Evolutionary conservation across 2,888 invertebrate species (phyloP), one percentile per base, ranked within the genome.

Genomic region (Lathronympha strigana): DNA sequence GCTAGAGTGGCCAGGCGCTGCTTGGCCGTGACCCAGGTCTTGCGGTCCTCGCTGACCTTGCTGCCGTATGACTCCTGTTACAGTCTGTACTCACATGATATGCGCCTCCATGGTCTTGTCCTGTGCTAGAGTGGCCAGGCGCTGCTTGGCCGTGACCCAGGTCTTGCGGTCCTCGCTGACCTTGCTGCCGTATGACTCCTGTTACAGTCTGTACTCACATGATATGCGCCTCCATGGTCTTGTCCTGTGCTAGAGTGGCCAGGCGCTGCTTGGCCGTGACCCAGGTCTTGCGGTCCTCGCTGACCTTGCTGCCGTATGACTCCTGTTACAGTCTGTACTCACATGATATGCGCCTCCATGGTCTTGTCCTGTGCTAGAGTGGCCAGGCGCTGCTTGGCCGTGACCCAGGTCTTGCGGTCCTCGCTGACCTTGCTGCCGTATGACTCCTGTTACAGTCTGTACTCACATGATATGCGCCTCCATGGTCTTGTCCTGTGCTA

Each of bases 251-350:
- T 62, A 83, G 69, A 0, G 68, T 62, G 2, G 72, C 55, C 25
- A 88, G 79, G 17, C 67, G 72, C 0, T 43, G 58, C 69, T 76
- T 83, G 63, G 83, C 87, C 61, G 67, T 70, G 58, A 75, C 86
- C 87, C 84, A 85, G 57, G 73, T 74, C 62, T 69, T 72, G 21
- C 80, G 75, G 67, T 60, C 66, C 11, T 31, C 69, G 45, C 72
- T 69, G 67, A 69, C 71, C 43, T 77, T 86, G 58, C 76, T 74
- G 50, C 95, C 85, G n/a, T n/a, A n/a, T n/a, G n/a, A 28, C 33
- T 33, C 1, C 11, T 13, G 5, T 5, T 4, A 33, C 31, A 33
- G 11, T 33, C 33, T 33, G 33, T 17, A 40, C 28, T 11, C 21
- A 50, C 28, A 38, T 47, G 36, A 89, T 72, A 33, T 79, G 82